Evolutionary conservation across 2,888 invertebrate species (phyloP), one percentile per base, ranked within the genome.

Genomic region (Meandrusa payeni): DNA sequence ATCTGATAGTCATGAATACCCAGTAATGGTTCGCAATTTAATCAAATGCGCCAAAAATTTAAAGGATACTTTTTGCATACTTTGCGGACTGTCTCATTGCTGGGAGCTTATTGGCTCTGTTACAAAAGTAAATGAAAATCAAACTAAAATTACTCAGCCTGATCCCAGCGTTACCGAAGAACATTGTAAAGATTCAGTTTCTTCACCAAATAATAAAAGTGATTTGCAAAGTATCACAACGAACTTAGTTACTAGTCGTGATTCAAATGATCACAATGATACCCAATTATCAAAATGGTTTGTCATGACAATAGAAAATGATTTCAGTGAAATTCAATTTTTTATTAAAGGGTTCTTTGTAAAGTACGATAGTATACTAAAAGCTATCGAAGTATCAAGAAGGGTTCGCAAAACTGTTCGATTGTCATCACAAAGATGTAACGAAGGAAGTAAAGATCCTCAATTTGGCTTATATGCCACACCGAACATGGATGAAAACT

Each of bases 311-410:
- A 51, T 91, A 24, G 88, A 89, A 69, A 76, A 89, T 42, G 88
- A 89, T 62, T 90, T 91, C 60, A 68, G 63, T 9, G 89, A 89
- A 59, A 74, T 91, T 32, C 72, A 81, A 38, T 89, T 91, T 57
- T 72, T 69, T 43, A 76, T 72, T 27, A 82, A 74, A 56, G 81
- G 88, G 1, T 89, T 89, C 58, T 88, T 88, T 41, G 89, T 91
- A 1, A 89, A 87, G 64, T 69, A 79, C 57, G 87, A 82, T 42
- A 86, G 89, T 57, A 74, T 91, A 50, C 54, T 82, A 28, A 78
- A 76, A 47, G 80, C 89, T 17, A 81, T 89, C 19, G 69, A 75
- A 47, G 79, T 89, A 26, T 87, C 90, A 4, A 71, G 79, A 42
- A 51, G 65, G n/a, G 70, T 77, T 7, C 64, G 70, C 2, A 85